These are phyloP conservation scores for Pycnonotus jocosus DNA, from an alignment of 2,113 vertebrate species.

Conservation along the genomic window DNA sequence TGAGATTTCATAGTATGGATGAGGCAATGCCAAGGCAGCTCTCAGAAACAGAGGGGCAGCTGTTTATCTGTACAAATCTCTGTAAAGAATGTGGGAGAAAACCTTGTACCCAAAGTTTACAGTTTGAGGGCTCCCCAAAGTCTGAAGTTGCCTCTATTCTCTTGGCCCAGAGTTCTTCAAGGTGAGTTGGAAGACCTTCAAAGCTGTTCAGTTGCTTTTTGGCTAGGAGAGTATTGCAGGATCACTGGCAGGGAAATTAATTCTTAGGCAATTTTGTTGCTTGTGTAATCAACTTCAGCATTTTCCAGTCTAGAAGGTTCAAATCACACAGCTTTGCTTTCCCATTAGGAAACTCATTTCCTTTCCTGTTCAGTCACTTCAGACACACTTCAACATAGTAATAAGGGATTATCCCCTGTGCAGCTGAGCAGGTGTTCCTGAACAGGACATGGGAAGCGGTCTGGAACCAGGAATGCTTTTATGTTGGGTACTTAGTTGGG, in stretches of 20 bases:
- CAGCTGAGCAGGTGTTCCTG: neutral
- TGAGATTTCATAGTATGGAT: neutral
- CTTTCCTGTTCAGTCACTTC: neutral
- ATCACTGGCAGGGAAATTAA: neutral
- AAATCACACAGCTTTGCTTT: neutral
- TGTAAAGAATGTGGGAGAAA: neutral
- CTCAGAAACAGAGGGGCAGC: neutral
- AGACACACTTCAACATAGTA: neutral
- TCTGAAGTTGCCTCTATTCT: neutral
- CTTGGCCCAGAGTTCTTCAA: neutral
- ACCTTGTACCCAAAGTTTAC: neutral
- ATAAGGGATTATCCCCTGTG: neutral
- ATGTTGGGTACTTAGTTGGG: neutral
- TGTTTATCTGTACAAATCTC: neutral
- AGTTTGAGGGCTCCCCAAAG: neutral
- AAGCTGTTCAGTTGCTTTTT: neutral
- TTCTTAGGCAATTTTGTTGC: neutral
- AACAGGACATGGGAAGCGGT: neutral
- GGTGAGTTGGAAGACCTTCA: neutral
- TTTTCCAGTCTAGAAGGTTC: neutral
- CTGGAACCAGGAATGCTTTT: neutral
- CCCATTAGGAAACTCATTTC: neutral
- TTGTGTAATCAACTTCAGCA: neutral
- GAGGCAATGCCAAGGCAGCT: neutral
- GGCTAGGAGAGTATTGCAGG: neutral